Evolutionary conservation across 2,888 invertebrate genomes (phyloP).

Genomic region (Euplagia quadripunctaria): DNA sequence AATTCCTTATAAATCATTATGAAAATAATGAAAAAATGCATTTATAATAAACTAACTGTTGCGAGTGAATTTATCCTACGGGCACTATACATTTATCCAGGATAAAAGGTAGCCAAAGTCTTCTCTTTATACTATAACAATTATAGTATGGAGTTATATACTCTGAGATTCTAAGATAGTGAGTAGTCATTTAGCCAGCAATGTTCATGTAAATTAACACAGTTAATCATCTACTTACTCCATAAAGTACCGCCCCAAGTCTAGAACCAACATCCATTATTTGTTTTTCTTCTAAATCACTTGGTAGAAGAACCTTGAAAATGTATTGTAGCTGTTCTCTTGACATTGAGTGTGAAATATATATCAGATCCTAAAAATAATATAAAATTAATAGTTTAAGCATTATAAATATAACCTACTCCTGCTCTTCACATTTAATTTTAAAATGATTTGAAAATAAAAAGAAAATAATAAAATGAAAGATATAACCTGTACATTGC

Average conservation of each 20-base stretch:
- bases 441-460: neutral
- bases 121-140: no score
- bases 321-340: conserved; percentile 87
- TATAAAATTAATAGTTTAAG: neutral
- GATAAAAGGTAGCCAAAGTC: no score
- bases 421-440: neutral
- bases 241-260: conserved; percentile 90
- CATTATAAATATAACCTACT: neutral
- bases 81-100: no score
- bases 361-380: conserved; percentile 81
- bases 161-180: neutral
- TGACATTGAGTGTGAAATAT: conserved; percentile 90
- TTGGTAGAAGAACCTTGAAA: conserved; percentile 88
- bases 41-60: no score
- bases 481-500: conserved; percentile 66
- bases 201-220: neutral
- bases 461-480: neutral
- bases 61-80: no score
- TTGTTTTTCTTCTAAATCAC: conserved; percentile 85
- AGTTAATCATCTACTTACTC: conserved; percentile 78
- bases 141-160: no score
- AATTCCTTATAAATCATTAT: no score
- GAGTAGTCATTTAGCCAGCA: neutral
- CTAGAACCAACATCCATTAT: conserved; percentile 91
- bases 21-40: no score